phyloP scores from a whole-genome alignment of 2,113 vertebrate genomes.

The Rana temporaria region DNA sequence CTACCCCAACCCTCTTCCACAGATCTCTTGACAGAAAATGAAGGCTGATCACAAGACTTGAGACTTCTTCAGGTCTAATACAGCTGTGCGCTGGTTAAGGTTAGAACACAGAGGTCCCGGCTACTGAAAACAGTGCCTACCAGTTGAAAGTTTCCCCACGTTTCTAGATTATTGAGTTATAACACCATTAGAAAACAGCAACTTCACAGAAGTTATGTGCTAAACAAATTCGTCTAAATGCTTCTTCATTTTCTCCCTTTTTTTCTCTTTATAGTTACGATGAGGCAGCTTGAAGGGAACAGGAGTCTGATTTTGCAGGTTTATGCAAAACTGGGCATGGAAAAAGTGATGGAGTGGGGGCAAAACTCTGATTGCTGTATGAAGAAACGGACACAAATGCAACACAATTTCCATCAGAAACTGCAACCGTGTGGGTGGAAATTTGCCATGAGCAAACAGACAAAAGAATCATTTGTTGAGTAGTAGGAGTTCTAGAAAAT shows the following conservation, averaged over 20 bases:
- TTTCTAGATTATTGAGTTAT: constrained; percentile 87
- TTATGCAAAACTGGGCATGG: neutral
- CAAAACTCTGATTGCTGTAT: too few relatives aligned
- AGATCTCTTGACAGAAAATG: constrained; percentile 48
- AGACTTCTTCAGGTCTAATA: constrained; percentile 77
- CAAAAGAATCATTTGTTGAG: too few relatives aligned
- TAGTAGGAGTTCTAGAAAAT: too few relatives aligned
- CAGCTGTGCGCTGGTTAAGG: constrained; percentile 71
- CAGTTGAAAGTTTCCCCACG: constrained; percentile 83
- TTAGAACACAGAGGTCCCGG: constrained; percentile 68
- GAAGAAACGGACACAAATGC: too few relatives aligned
- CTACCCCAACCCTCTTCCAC: neutral
- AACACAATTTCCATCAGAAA: too few relatives aligned
- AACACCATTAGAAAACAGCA: constrained; percentile 87
- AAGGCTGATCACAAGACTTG: constrained; percentile 80
- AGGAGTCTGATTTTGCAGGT: constrained; percentile 67
- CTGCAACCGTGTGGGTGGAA: too few relatives aligned
- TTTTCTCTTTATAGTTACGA: constrained; percentile 55
- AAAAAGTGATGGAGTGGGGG: too few relatives aligned
- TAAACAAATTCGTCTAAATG: constrained; percentile 87
- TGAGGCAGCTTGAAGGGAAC: constrained; percentile 82
- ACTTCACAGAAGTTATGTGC: constrained; percentile 90
- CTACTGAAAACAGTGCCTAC: constrained; percentile 72
- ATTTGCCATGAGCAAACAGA: too few relatives aligned
- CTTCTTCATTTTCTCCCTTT: constrained; percentile 67